Percentiles rank a stretch among this genome's conserved stretches.
Evolutionary conservation across 2,113 vertebrate species (phyloP).

Genomic region (Glaucomys volans): DNA sequence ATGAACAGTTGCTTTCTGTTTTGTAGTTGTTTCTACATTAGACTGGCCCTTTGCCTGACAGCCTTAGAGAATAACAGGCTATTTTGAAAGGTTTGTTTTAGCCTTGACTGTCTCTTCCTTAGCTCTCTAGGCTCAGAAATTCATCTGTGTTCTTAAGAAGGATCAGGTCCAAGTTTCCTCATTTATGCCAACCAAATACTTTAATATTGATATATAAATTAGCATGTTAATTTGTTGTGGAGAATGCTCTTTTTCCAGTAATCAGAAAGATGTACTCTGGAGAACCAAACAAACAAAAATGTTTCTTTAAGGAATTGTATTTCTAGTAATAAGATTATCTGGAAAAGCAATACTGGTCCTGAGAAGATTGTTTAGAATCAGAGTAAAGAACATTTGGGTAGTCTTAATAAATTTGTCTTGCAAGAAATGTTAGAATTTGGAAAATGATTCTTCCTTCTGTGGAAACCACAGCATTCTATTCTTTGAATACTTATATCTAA

Average conservation of each 20-base stretch:
- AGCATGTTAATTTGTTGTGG: constrained; percentile 8
- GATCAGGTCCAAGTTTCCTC: background rate
- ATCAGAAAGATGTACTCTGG: background rate
- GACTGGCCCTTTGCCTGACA: background rate
- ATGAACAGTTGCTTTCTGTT: constrained; percentile 6
- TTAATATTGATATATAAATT: background rate
- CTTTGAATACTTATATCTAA: background rate
- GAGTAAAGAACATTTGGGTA: constrained; percentile 6
- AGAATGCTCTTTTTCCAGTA: background rate
- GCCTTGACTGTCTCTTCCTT: background rate
- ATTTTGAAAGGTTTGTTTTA: background rate
- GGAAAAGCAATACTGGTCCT: constrained; percentile 8
- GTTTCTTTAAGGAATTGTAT: background rate
- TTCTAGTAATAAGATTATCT: background rate
- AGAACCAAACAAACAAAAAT: too few relatives aligned
- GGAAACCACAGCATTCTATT: background rate
- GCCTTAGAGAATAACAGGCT: background rate
- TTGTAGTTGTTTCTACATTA: constrained; percentile 38
- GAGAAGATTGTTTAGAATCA: background rate
- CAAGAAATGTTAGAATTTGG: background rate
- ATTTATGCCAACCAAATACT: background rate
- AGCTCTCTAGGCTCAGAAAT: constrained; percentile 1
- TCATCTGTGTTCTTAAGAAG: background rate
- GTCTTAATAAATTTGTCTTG: background rate
- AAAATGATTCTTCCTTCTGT: background rate